Percentiles rank a stretch among this genome's conserved stretches.
Conservation (phyloP, 2,797 vertebrate species). For the Sebastes nivosus region DNA sequence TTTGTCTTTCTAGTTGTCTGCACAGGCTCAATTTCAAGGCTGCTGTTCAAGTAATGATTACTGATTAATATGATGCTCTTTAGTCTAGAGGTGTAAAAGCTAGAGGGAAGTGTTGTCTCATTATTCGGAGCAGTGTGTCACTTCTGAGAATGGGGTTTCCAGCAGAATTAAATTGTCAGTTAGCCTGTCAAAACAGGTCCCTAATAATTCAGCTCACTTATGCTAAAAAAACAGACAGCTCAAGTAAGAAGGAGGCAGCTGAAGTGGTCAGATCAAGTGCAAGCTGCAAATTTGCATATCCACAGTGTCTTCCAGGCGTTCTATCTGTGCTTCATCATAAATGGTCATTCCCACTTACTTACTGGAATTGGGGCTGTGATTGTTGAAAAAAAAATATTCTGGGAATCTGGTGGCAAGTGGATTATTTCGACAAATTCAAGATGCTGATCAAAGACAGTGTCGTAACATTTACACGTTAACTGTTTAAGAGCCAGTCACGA, state of each 20-base stretch:
- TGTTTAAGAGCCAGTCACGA: constrained; percentile 9
- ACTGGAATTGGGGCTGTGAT: constrained; percentile 45
- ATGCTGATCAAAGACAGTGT: constrained; percentile 35
- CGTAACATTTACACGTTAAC: constrained; percentile 1
- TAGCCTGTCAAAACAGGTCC: background rate
- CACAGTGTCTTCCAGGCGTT: background rate
- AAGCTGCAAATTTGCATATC: background rate
- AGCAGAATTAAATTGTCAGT: background rate
- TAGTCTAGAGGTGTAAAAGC: constrained; percentile 9
- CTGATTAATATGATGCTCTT: constrained; percentile 14
- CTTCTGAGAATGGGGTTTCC: background rate
- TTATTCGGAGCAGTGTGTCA: background rate
- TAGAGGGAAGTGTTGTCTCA: constrained; percentile 7
- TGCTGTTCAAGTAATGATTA: constrained; percentile 14
- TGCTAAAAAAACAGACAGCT: background rate
- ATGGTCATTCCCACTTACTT: constrained; percentile 52
- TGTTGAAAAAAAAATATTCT: constrained; percentile 41
- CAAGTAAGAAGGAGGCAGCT: constrained; percentile 12
- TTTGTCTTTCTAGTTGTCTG: constrained; percentile 46
- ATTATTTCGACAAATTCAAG: constrained; percentile 42
- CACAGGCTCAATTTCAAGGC: constrained; percentile 38
- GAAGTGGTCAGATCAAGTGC: background rate
- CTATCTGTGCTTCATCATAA: constrained; percentile 23
- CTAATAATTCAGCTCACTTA: background rate
- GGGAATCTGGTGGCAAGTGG: constrained; percentile 51